A percentile compares a stretch with the other conserved stretches of the same genome.
Conservation (phyloP, 1,140 invertebrate species). For the Tribolium castaneum region DNA sequence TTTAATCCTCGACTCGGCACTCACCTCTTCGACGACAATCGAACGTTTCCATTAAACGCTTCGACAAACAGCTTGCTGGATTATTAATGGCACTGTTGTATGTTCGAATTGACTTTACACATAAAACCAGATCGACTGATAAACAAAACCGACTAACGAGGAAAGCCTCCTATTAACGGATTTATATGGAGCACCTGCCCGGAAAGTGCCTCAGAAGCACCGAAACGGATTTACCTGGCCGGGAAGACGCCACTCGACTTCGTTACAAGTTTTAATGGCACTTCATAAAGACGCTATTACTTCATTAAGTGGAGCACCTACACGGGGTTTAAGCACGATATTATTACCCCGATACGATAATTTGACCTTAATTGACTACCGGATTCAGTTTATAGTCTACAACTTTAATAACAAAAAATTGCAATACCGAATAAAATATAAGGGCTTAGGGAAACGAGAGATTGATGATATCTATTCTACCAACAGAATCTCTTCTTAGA, state of each 20-base stretch:
- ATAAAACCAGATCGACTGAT: slow-evolving; percentile 47
- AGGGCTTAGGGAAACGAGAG: too few species aligned
- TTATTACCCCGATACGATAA: too few species aligned
- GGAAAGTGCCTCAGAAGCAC: slow-evolving; percentile 1
- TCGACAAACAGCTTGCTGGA: slow-evolving; percentile 52
- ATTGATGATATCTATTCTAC: too few species aligned
- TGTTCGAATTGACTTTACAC: slow-evolving; percentile 53
- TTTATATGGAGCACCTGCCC: slow-evolving; percentile 31
- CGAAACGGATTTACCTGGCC: background rate
- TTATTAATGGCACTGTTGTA: slow-evolving; percentile 54
- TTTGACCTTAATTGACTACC: background rate
- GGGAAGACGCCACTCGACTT: background rate
- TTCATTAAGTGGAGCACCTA: slow-evolving; percentile 14
- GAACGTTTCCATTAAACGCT: slow-evolving; percentile 56
- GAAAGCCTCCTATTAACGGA: slow-evolving; percentile 39
- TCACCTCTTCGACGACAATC: slow-evolving; percentile 48
- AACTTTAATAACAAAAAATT: too few species aligned
- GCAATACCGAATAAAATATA: too few species aligned
- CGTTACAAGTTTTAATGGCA: background rate
- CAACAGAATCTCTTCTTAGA: too few species aligned
- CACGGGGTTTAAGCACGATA: background rate
- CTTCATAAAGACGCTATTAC: slow-evolving; percentile 12
- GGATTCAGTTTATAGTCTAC: too few species aligned
- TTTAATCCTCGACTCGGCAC: slow-evolving; percentile 44
- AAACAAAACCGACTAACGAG: slow-evolving; percentile 44